A percentile compares a stretch with the other conserved stretches of the same genome.
phyloP scores from a whole-genome alignment of 2,113 vertebrate species.

The Peromyscus maniculatus region DNA sequence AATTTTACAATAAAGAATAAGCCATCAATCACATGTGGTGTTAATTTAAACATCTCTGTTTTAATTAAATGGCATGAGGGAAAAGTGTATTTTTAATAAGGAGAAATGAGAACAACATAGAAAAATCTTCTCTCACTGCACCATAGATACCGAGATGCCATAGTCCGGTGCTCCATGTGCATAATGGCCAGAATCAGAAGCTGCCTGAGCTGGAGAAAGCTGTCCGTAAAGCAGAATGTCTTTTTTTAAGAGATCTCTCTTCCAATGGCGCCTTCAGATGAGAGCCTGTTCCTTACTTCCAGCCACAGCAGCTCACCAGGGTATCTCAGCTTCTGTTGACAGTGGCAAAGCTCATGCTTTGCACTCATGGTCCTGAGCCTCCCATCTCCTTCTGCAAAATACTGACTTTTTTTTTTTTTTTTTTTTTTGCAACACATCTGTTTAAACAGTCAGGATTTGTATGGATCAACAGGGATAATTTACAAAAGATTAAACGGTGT shows the following conservation, averaged over 20 bases:
- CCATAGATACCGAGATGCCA: accelerated
- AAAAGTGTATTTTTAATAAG: not conserved
- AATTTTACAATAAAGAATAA: not conserved
- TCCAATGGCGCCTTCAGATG: not conserved
- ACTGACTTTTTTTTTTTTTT: not conserved
- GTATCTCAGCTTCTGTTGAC: not conserved
- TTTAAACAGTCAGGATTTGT: not conserved
- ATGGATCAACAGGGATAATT: not conserved
- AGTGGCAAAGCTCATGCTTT: not conserved
- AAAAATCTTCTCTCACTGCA: not conserved
- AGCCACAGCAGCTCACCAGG: not conserved
- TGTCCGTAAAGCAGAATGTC: accelerated
- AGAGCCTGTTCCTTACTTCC: too few relatives aligned
- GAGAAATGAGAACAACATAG: not conserved
- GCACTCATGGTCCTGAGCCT: accelerated
- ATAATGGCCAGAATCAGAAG: not conserved
- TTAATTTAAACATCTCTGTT: not conserved
- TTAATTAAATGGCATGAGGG: not conserved
- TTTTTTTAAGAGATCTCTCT: not conserved
- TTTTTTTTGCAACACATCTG: not conserved
- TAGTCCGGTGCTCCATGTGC: not conserved
- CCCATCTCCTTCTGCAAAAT: not conserved
- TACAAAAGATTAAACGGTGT: not conserved
- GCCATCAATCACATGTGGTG: not conserved
- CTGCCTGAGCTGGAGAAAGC: not conserved